Evolutionary conservation across 2,888 invertebrate genomes (phyloP).

Genomic region (Agonopterix subpropinquella): DNA sequence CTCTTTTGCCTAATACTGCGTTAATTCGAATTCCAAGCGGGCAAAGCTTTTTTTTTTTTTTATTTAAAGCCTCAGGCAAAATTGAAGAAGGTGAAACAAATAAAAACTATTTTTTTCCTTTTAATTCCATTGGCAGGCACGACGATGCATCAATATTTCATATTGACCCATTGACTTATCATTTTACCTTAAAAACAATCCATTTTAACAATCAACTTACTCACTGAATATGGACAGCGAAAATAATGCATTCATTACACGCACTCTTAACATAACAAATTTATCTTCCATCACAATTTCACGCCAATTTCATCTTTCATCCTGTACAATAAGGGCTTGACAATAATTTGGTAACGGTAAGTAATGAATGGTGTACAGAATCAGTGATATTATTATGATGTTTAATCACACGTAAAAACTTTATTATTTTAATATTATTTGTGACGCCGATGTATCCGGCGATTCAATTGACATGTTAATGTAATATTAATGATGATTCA

Average conservation of each 20-base stretch:
- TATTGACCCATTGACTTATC: too few relatives aligned
- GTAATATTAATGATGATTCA: too few relatives aligned
- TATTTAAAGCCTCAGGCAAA: too few relatives aligned
- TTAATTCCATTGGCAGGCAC: too few relatives aligned
- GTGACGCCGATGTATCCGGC: constrained; percentile 19
- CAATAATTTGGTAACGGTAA: background rate
- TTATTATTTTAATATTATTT: constrained; percentile 37
- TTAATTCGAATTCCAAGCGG: too few relatives aligned
- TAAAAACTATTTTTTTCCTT: too few relatives aligned
- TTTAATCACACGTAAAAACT: constrained; percentile 51
- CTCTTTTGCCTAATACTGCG: too few relatives aligned
- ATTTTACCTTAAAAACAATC: too few relatives aligned
- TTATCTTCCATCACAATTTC: background rate
- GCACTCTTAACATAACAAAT: background rate
- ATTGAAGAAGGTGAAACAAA: too few relatives aligned
- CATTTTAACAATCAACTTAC: background rate
- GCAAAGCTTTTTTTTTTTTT: too few relatives aligned
- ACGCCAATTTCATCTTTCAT: background rate
- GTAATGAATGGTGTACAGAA: background rate
- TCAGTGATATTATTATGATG: constrained; percentile 31
- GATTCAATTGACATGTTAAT: background rate
- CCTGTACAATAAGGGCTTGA: background rate
- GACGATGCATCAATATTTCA: too few relatives aligned
- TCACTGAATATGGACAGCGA: constrained; percentile 14
- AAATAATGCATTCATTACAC: constrained; percentile 17